Evolutionary conservation across 1,140 invertebrate genomes (phyloP).

Genomic region (Trichogramma pretiosum): DNA sequence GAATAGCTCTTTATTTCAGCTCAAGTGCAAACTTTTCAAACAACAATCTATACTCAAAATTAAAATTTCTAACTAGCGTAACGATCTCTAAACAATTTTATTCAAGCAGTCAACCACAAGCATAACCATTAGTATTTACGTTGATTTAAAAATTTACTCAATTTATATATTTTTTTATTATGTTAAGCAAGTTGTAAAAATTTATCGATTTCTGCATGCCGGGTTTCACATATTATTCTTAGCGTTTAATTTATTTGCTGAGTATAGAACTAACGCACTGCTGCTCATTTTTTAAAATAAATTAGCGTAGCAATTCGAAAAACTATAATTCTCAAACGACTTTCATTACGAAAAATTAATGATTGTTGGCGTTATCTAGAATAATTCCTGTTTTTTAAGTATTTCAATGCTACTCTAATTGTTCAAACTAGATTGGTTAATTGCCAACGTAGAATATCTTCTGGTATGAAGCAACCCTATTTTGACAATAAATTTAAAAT

Average conservation of each 20-base stretch:
- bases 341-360: slow-evolving; percentile 9
- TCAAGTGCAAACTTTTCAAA: slow-evolving; percentile 11
- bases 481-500: slow-evolving; percentile 5
- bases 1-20: no score
- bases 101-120: slow-evolving; percentile 18
- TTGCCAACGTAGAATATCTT: no score
- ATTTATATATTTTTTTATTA: slow-evolving; percentile 17
- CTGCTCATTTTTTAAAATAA: slow-evolving; percentile 3
- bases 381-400: neutral
- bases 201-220: slow-evolving; percentile 23
- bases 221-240: slow-evolving; percentile 10
- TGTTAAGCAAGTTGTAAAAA: slow-evolving; percentile 22
- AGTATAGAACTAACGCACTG: no score
- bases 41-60: slow-evolving; percentile 14
- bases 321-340: slow-evolving; percentile 6
- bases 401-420: no score
- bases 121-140: slow-evolving; percentile 17
- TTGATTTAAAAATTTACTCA: slow-evolving; percentile 16
- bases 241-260: no score
- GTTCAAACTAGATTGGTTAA: no score
- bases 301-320: slow-evolving; percentile 8
- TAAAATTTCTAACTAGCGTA: slow-evolving; percentile 17
- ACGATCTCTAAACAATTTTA: slow-evolving; percentile 16
- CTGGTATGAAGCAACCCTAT: slow-evolving; percentile 5
- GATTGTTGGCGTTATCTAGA: slow-evolving; percentile 6